These are phyloP conservation scores for Epinotia brunnichana DNA, from an alignment of 2,888 invertebrate species.

Conservation along the genomic window DNA sequence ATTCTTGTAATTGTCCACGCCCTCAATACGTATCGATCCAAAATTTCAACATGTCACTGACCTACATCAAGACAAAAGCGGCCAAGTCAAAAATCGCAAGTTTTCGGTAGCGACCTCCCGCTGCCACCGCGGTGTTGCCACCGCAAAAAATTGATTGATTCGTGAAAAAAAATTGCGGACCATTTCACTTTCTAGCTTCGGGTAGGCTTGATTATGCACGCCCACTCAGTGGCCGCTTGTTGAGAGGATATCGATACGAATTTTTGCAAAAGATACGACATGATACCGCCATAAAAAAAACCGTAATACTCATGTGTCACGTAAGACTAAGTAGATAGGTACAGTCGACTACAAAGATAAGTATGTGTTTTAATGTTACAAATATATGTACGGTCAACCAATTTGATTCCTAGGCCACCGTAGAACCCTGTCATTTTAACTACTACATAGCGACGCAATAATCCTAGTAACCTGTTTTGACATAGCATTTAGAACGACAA, in stretches of 20 bases:
- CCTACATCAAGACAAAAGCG: constrained; percentile 54
- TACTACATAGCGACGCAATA: too few relatives aligned
- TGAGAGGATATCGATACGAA: constrained; percentile 32
- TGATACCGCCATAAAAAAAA: not conserved
- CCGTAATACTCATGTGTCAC: not conserved
- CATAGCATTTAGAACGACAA: too few relatives aligned
- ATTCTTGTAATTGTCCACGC: not conserved
- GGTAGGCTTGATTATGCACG: constrained; percentile 65
- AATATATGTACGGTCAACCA: too few relatives aligned
- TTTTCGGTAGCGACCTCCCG: constrained; percentile 71
- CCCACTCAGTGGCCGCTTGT: constrained; percentile 61
- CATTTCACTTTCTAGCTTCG: constrained; percentile 67
- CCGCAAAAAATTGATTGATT: constrained; percentile 66
- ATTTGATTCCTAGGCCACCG: too few relatives aligned
- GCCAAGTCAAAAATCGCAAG: constrained; percentile 57
- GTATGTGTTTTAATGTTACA: too few relatives aligned
- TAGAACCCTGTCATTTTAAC: too few relatives aligned
- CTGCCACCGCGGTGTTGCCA: constrained; percentile 55
- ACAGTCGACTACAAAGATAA: too few relatives aligned
- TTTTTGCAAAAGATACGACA: not conserved
- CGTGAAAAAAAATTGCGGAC: constrained; percentile 65
- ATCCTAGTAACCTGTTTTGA: too few relatives aligned
- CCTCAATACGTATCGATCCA: constrained; percentile 1
- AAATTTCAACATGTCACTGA: constrained; percentile 48
- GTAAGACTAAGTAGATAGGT: too few relatives aligned